Evolutionary conservation across 2,888 invertebrate species (phyloP).

Genomic region (Proisotoma minuta): DNA sequence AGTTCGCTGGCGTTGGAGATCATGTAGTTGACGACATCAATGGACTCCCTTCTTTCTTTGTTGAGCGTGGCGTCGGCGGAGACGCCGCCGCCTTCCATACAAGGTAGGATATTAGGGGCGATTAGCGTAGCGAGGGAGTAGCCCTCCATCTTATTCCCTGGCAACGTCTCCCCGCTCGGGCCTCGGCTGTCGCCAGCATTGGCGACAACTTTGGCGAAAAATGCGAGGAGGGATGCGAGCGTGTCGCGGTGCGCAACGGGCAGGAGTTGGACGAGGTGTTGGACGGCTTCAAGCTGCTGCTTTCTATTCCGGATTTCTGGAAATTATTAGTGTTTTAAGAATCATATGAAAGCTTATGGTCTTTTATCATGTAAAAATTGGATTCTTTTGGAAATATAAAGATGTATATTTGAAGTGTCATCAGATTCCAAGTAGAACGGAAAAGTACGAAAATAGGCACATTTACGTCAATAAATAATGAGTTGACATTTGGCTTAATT

Average conservation of each 20-base stretch:
- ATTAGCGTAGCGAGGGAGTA: conserved; percentile 86
- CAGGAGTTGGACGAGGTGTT: conserved; percentile 76
- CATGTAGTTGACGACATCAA: conserved; percentile 77
- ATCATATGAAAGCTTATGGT: too few relatives aligned
- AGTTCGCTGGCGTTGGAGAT: conserved; percentile 69
- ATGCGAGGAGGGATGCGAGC: conserved; percentile 72
- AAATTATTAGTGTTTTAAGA: too few relatives aligned
- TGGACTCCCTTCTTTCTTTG: conserved; percentile 78
- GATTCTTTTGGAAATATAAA: too few relatives aligned
- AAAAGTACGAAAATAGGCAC: too few relatives aligned
- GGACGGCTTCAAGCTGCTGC: conserved; percentile 75
- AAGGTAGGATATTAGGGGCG: conserved; percentile 87
- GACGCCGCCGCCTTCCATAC: conserved; percentile 58
- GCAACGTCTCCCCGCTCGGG: conserved; percentile 57
- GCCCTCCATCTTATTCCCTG: conserved; percentile 91
- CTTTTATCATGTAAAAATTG: too few relatives aligned
- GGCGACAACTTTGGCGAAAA: conserved; percentile 71
- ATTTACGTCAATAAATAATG: too few relatives aligned
- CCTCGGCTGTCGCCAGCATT: conserved; percentile 64
- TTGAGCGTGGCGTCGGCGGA: conserved; percentile 55
- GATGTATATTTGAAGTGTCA: too few relatives aligned
- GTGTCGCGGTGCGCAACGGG: conserved; percentile 87
- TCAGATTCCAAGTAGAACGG: too few relatives aligned
- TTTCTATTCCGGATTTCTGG: conserved; percentile 76
- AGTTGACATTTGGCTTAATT: too few relatives aligned